Evolutionary conservation across 1,140 invertebrate genomes (phyloP).

Genomic region (Macrocentrus cingulum): DNA sequence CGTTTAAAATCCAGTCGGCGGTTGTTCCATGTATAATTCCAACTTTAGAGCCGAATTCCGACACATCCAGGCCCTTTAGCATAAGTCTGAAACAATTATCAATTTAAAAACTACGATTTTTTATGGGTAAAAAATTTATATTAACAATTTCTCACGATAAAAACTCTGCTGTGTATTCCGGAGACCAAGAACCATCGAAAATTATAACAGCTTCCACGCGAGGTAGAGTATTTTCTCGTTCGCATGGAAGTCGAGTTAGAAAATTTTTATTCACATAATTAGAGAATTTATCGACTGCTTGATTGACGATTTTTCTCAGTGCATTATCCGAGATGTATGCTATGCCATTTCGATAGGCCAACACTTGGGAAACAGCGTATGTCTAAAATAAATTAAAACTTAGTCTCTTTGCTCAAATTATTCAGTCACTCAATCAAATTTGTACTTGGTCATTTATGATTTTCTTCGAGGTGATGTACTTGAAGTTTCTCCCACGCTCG

Average conservation of each 20-base stretch:
- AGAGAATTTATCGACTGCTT: slow-evolving; percentile 33
- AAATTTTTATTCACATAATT: slow-evolving; percentile 36
- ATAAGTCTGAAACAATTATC: slow-evolving; percentile 41
- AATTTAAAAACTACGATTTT: slow-evolving; percentile 11
- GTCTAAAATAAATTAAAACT: slow-evolving; percentile 30
- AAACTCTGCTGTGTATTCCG: slow-evolving; percentile 59
- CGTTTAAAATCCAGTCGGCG: slow-evolving; percentile 61
- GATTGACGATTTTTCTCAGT: slow-evolving; percentile 31
- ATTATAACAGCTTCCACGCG: slow-evolving; percentile 57
- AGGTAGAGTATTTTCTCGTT: slow-evolving; percentile 40
- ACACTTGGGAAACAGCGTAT: slow-evolving; percentile 37
- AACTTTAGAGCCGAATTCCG: slow-evolving; percentile 60
- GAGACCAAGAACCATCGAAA: slow-evolving; percentile 60
- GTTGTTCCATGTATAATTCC: slow-evolving; percentile 63
- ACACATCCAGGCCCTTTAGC: slow-evolving; percentile 58
- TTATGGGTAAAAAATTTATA: background rate
- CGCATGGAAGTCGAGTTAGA: slow-evolving; percentile 45
- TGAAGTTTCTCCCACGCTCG: slow-evolving; percentile 58
- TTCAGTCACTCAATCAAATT: slow-evolving; percentile 4
- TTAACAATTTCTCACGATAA: slow-evolving; percentile 55
- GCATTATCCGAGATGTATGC: slow-evolving; percentile 36
- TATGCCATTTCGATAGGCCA: slow-evolving; percentile 36
- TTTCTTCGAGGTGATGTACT: slow-evolving; percentile 32
- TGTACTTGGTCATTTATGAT: slow-evolving; percentile 43
- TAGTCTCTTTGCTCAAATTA: too few relatives aligned